phyloP scores from a whole-genome alignment of 2,797 vertebrate genomes.

The Parauchenoglanis ngamensis region DNA sequence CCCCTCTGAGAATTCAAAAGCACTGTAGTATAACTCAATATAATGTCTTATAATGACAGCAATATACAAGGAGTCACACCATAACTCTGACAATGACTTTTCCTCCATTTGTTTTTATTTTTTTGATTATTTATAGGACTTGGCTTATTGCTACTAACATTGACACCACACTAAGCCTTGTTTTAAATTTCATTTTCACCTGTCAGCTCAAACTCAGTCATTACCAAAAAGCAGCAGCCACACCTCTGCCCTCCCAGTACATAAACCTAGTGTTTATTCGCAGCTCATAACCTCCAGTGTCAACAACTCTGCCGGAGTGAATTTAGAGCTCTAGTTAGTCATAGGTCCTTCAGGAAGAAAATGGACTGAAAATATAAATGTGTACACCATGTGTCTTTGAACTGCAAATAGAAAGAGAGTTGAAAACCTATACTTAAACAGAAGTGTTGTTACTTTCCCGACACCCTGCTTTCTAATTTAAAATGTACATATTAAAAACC shows the following conservation, averaged over 20 bases:
- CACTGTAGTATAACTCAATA: neutral
- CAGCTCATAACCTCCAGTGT: conserved; percentile 33
- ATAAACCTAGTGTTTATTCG: conserved; percentile 41
- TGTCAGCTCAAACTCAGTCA: conserved; percentile 18
- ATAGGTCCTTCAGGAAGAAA: conserved; percentile 6
- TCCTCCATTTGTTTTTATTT: neutral
- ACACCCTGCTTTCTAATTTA: neutral
- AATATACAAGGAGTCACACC: neutral
- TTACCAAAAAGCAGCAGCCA: conserved; percentile 23
- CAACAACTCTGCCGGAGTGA: conserved; percentile 19
- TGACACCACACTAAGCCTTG: neutral
- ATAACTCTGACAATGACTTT: neutral
- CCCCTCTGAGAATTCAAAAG: neutral
- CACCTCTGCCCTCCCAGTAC: conserved; percentile 17
- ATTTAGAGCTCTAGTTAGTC: conserved; percentile 9
- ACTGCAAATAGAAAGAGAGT: neutral
- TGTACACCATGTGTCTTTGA: neutral
- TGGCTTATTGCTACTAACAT: neutral
- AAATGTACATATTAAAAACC: neutral
- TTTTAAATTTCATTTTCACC: conserved; percentile 28
- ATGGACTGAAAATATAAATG: neutral
- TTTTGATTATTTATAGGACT: neutral
- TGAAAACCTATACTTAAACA: neutral
- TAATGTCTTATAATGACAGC: neutral
- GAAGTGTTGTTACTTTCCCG: neutral